Evolutionary conservation across 2,113 vertebrate genomes (phyloP).

Genomic region (Helogale parvula): DNA sequence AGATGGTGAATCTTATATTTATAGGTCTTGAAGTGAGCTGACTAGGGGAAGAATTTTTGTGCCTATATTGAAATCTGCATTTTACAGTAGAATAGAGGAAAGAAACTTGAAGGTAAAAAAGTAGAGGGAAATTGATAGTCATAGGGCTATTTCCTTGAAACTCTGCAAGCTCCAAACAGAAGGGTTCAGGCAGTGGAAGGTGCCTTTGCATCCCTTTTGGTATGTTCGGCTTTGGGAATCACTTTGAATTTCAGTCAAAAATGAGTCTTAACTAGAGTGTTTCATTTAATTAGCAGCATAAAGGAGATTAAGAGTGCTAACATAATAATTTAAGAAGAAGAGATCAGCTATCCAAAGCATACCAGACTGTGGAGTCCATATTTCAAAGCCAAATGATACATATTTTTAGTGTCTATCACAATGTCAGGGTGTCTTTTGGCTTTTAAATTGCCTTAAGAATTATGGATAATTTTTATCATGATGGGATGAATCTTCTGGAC

Average conservation of each 20-base stretch:
- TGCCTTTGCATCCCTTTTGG: not conserved
- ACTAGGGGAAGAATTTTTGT: not conserved
- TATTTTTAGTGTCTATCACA: conserved; percentile 15
- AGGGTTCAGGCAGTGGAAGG: not conserved
- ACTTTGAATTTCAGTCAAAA: conserved; percentile 42
- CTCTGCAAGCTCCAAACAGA: not conserved
- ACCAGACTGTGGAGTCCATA: not conserved
- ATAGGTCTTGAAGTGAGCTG: conserved; percentile 36
- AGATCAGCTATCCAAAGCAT: not conserved
- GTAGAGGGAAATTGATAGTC: not conserved
- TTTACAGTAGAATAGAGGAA: not conserved
- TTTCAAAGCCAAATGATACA: not conserved
- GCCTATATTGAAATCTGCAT: conserved; percentile 42
- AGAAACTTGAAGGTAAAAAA: not conserved
- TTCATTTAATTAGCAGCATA: conserved; percentile 51
- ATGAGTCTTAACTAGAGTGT: not conserved
- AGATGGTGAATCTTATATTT: conserved; percentile 43
- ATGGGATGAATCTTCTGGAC: conserved; percentile 31
- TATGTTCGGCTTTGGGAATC: not conserved
- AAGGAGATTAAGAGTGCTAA: not conserved
- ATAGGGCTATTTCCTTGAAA: not conserved
- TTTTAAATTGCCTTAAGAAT: conserved; percentile 48
- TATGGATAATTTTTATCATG: conserved; percentile 41
- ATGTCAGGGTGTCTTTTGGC: not conserved
- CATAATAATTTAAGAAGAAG: not conserved